Conservation (phyloP, 37 sponge, comb jelly and placozoan genomes). For the Tethya wilhelma region DNA sequence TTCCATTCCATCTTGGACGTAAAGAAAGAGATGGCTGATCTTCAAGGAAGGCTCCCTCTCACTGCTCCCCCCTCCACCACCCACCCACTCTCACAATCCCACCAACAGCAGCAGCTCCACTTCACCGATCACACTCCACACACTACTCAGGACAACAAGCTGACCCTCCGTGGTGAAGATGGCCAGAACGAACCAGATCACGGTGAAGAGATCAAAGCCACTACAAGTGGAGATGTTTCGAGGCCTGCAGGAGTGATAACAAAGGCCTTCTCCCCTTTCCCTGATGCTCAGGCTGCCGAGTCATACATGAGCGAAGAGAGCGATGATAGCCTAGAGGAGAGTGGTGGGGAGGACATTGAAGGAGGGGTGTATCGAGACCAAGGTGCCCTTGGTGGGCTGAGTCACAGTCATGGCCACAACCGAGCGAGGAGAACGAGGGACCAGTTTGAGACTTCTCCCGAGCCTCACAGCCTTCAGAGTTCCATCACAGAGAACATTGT, state of each 20-base stretch:
- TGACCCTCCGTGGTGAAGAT: neutral
- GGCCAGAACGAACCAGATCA: neutral
- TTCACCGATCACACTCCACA: neutral
- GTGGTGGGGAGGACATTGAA: neutral
- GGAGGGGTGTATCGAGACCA: no score
- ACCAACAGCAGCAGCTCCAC: neutral
- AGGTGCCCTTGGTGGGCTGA: neutral
- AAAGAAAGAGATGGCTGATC: neutral
- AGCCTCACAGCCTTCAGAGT: conserved; percentile 21
- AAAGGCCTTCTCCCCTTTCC: neutral
- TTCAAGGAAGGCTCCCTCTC: neutral
- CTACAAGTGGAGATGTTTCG: no score
- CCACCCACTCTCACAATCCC: neutral
- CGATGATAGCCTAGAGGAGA: neutral
- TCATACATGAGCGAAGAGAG: neutral
- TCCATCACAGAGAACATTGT: neutral
- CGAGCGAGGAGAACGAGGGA: neutral
- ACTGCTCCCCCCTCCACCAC: neutral
- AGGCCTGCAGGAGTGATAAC: neutral
- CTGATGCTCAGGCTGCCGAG: neutral
- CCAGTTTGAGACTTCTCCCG: conserved; percentile 11
- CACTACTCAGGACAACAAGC: neutral
- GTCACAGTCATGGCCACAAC: no score
- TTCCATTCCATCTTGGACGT: neutral
- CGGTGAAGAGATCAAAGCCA: neutral